Base-by-base conservation (phyloP, 2,113 vertebrate genomes). In the Genyomyrus donnyi region DNA sequence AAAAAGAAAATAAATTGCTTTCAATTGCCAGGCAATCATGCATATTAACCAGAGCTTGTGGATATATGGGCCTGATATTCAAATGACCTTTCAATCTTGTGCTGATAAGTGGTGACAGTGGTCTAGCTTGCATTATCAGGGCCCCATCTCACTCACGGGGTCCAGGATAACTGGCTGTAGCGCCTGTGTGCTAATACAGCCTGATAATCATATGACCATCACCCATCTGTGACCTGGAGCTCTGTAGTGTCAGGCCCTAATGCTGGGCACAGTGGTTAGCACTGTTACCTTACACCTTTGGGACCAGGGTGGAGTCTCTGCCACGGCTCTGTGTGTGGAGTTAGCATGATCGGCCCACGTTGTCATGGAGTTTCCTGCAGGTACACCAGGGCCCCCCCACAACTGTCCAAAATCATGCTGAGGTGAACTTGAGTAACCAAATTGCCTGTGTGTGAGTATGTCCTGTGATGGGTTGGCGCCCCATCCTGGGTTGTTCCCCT, bases 1-100 rank as follows among this genome's bases (percentile, higher is more conserved):
- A 95, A 96, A 95, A 95, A 93, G 58, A 95, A 95, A 95, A 96
- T 94, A 92, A 95, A 96, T 95, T 90, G 93, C 93, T 91, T 91
- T 89, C 92, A 93, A 96, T 94, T 94, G 94, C 94, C 27, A 92
- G 90, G 94, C 93, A 95, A 96, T 96, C 95, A 94, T 93, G 94
- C 95, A 96, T 96, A 95, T 96, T 96, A 95, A 95, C 94, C 89
- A 91, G 92, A 88, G 50, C 21, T 39, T 24, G 39, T 91, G 91
- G 94, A 93, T 95, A 93, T 94, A 95, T 95, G 94, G 95, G 95
- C 94, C 93, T 91, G 88, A 21, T 89, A 91, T 92, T 95, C 27
- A 46, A 70, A 88, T 66, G 87, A 70, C 39, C 39, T 21, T 70
- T 88, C 58, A 53, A 5, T 70, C 56, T 88, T 31, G 70, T 48